Percentiles rank a stretch among this genome's conserved stretches.
These are phyloP conservation scores for Apistogramma diplotaenia DNA, from an alignment of 2,113 vertebrate species.

Conservation along the genomic window DNA sequence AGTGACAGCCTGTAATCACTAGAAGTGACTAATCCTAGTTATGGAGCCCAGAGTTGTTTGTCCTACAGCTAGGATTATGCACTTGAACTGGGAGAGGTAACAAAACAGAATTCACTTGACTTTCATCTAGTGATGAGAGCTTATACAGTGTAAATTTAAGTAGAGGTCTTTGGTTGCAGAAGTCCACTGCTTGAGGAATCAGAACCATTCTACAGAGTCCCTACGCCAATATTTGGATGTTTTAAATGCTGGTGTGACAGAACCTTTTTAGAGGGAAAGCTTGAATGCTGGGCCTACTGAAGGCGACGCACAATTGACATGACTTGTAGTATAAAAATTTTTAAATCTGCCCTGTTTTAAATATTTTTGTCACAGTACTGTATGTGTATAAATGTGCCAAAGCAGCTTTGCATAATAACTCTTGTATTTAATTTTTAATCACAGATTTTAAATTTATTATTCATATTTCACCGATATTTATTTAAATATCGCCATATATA, in stretches of 20 bases:
- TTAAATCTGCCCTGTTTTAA: conserved; percentile 1
- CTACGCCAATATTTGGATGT: background rate
- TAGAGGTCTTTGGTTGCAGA: background rate
- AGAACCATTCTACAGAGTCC: background rate
- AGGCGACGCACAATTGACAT: background rate
- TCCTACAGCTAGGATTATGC: too few relatives aligned
- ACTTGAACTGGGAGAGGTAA: too few relatives aligned
- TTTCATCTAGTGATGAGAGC: background rate
- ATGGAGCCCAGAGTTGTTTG: too few relatives aligned
- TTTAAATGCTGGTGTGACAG: background rate
- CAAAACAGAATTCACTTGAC: too few relatives aligned
- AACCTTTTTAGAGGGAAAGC: background rate
- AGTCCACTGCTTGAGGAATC: background rate
- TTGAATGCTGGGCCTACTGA: background rate
- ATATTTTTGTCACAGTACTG: conserved; percentile 27
- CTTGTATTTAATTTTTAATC: background rate
- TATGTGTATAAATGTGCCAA: conserved; percentile 52
- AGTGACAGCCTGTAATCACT: too few relatives aligned
- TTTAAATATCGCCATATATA: too few relatives aligned
- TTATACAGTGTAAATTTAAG: background rate
- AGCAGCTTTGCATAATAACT: conserved; percentile 38
- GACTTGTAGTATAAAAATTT: background rate
- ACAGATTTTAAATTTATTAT: conserved; percentile 20
- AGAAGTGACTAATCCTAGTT: too few relatives aligned
- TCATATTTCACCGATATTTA: too few relatives aligned